phyloP scores from a whole-genome alignment of 2,113 vertebrate genomes.

The Acrocephalus arundinaceus region DNA sequence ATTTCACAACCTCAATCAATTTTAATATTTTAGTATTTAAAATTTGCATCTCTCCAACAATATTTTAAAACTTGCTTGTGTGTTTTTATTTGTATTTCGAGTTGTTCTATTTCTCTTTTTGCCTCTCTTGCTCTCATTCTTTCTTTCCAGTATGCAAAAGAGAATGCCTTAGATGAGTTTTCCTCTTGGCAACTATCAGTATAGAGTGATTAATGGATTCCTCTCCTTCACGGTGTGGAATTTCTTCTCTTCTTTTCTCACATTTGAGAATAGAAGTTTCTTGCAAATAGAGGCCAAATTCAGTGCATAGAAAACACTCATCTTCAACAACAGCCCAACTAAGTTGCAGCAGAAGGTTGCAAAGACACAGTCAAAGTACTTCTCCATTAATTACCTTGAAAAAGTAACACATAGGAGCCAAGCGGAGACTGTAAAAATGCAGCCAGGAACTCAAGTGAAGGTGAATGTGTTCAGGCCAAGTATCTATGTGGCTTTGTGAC shows the following conservation, averaged over 20 bases:
- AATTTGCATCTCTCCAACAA: conserved; percentile 45
- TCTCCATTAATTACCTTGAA: background rate
- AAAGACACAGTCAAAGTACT: background rate
- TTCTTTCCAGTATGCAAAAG: background rate
- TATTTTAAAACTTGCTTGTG: conserved; percentile 57
- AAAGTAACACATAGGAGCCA: background rate
- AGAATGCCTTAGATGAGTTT: background rate
- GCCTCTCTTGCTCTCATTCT: background rate
- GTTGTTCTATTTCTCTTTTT: background rate
- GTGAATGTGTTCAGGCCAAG: background rate
- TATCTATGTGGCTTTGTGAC: background rate
- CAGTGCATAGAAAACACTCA: background rate
- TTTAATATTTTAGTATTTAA: conserved; percentile 79
- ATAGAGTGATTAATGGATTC: background rate
- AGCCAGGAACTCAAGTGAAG: background rate
- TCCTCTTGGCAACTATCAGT: background rate
- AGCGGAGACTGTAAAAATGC: background rate
- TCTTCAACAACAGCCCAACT: background rate
- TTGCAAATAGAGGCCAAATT: background rate
- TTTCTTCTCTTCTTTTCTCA: background rate
- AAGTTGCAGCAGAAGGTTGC: background rate
- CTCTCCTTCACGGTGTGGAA: background rate
- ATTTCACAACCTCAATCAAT: conserved; percentile 75
- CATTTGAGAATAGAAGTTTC: background rate
- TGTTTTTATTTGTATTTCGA: conserved; percentile 8